phyloP scores from a whole-genome alignment of 92 coral and sea anemone genomes.

The Paragorgia papillata region DNA sequence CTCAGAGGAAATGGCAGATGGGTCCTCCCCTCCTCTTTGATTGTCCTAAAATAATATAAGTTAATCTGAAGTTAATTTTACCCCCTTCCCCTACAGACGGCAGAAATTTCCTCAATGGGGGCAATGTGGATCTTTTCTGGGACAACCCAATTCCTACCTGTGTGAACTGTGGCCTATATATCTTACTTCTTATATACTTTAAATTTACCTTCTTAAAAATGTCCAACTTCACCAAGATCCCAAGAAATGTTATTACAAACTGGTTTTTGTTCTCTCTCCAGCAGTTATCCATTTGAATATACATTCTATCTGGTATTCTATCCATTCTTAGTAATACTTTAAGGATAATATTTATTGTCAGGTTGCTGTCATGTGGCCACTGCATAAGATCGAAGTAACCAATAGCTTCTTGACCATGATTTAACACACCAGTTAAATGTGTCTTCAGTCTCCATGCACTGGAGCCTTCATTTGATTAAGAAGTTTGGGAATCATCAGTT shows the following conservation, averaged over 20 bases:
- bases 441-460: conserved; percentile 64
- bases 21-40: too few species aligned
- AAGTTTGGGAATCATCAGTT: conserved; percentile 50
- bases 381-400: conserved; percentile 68
- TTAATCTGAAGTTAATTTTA: too few species aligned
- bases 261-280: too few species aligned
- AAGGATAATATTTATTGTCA: conserved; percentile 59
- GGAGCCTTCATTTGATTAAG: conserved; percentile 55
- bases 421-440: conserved; percentile 67
- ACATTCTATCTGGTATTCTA: conserved; percentile 57
- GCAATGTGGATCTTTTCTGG: too few species aligned
- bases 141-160: too few species aligned
- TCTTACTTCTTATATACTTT: too few species aligned
- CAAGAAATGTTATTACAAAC: conserved; percentile 58
- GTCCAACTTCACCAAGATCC: conserved; percentile 57
- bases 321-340: conserved; percentile 63
- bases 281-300: conserved; percentile 64
- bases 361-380: conserved; percentile 66
- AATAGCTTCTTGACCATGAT: conserved; percentile 62
- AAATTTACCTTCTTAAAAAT: conserved; percentile 68
- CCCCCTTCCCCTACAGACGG: too few species aligned
- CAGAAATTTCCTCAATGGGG: too few species aligned
- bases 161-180: too few species aligned
- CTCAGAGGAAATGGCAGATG: too few species aligned
- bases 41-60: too few species aligned